Base-by-base conservation (phyloP, 53 echinoderm and acorn worm genomes). In the Echinarachnius parma region DNA sequence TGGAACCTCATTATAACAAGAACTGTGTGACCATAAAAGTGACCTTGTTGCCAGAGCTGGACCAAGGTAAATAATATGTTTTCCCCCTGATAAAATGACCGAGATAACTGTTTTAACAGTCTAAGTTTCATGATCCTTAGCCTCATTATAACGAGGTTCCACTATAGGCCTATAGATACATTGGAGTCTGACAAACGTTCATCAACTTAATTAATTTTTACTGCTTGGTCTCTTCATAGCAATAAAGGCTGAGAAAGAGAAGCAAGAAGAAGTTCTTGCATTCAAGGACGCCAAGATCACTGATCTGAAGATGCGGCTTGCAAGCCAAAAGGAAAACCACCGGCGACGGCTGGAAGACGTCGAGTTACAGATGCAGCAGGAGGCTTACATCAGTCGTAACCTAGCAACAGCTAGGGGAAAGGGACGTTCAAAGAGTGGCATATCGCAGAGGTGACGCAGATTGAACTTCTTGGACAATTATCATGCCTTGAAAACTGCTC, bases 351-450 rank as follows among this genome's bases (percentile, higher is more conserved):
- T 95, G 56, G 53, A 79, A 3, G 96, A 95, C 26, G 34, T 87
- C n/a, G 82, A 91, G 28, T 76, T 95, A 0, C 77, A 82, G 76
- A 34, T 87, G 20, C 87, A 95, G 66, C 96, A 95, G 39, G 96
- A 95, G 53, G 96, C 96, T 10, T 95, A 90, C 60, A 91, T 95
- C 31, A 83, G 66, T 34, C 81, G 75, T 30, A 86, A 61, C 49
- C 34, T 91, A 4, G 44, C 64, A 7, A 52, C 25, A 13, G 29
- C 44, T 26, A 52, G 48, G 18, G 67, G 48, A 8, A 34, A 58
- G 60, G 60, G 59, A 28, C n/a, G n/a, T n/a, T n/a, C n/a, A n/a
- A n/a, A n/a, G n/a, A 68, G 31, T 31, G 37, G 31, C 4, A 31
- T 39, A 21, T 62, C 14, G 19, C 30, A 21, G 20, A 60, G 61